These are phyloP conservation scores for Xestia c-nigrum DNA, from an alignment of 2,888 invertebrate species.

Conservation along the genomic window DNA sequence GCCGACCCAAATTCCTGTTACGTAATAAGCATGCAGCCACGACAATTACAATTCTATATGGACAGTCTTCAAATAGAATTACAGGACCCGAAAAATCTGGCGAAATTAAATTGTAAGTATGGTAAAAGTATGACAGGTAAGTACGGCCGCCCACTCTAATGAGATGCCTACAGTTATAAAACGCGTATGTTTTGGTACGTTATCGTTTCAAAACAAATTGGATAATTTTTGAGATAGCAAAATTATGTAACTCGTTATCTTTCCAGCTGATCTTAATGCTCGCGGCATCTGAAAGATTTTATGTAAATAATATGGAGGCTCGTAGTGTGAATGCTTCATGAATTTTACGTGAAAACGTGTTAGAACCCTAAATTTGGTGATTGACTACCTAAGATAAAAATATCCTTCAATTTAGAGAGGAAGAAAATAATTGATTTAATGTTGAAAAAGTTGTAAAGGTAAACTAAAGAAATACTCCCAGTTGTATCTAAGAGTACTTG, in stretches of 20 bases:
- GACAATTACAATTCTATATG: constrained; percentile 30
- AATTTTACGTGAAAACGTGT: constrained; percentile 12
- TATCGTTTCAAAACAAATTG: constrained; percentile 47
- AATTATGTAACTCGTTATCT: constrained; percentile 47
- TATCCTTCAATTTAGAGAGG: constrained; percentile 1
- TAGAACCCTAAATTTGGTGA: not conserved
- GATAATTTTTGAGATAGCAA: constrained; percentile 45
- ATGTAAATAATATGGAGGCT: constrained; percentile 18
- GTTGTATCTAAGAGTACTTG: not conserved
- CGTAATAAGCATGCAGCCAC: constrained; percentile 47
- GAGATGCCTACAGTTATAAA: constrained; percentile 9
- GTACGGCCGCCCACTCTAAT: not conserved
- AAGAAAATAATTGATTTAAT: not conserved
- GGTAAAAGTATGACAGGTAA: constrained; percentile 32
- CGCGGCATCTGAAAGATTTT: constrained; percentile 22
- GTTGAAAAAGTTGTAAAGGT: not conserved
- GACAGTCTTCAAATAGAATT: constrained; percentile 22
- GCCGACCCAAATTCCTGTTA: constrained; percentile 56
- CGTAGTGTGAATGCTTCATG: not conserved
- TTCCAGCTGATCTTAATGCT: constrained; percentile 33
- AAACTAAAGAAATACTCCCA: not conserved
- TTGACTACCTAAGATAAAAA: not conserved
- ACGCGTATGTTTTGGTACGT: constrained; percentile 44
- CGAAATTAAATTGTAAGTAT: constrained; percentile 20
- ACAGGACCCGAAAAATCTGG: constrained; percentile 32